Conservation (phyloP, 1,140 invertebrate genomes). For the Lepidurus packardi region DNA sequence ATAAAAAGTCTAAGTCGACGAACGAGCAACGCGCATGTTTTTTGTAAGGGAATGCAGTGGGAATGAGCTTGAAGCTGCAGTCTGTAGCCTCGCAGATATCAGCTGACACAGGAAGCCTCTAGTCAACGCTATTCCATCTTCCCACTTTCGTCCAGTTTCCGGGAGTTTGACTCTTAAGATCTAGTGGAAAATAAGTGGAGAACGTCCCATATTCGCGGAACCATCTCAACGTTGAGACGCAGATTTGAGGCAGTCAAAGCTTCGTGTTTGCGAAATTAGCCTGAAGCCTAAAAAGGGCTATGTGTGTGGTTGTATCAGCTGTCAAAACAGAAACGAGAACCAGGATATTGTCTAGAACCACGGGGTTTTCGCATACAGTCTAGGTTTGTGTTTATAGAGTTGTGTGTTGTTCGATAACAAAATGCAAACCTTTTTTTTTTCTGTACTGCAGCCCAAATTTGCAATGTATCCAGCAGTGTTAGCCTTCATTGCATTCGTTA, state of each 20-base stretch:
- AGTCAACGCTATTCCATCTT: neutral
- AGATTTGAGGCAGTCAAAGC: too few relatives aligned
- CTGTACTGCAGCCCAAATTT: neutral
- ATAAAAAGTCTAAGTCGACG: neutral
- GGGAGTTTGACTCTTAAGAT: too few relatives aligned
- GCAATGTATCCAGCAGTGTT: slow-evolving; percentile 67
- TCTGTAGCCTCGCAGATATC: neutral
- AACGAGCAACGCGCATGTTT: neutral
- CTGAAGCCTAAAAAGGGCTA: too few relatives aligned
- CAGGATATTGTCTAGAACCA: too few relatives aligned
- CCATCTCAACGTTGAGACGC: too few relatives aligned
- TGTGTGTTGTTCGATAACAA: neutral
- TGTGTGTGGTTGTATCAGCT: too few relatives aligned
- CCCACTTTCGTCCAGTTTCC: too few relatives aligned
- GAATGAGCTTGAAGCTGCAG: neutral
- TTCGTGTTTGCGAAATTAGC: too few relatives aligned
- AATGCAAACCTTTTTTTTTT: neutral
- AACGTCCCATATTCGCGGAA: too few relatives aligned
- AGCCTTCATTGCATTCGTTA: slow-evolving; percentile 65
- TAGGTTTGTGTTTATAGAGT: neutral
- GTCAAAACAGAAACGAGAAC: too few relatives aligned
- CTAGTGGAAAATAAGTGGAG: too few relatives aligned
- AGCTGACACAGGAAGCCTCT: neutral
- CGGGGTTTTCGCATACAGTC: too few relatives aligned
- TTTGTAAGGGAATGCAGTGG: neutral